phyloP scores from a whole-genome alignment of 2,113 vertebrate species.

The Pterocles gutturalis region DNA sequence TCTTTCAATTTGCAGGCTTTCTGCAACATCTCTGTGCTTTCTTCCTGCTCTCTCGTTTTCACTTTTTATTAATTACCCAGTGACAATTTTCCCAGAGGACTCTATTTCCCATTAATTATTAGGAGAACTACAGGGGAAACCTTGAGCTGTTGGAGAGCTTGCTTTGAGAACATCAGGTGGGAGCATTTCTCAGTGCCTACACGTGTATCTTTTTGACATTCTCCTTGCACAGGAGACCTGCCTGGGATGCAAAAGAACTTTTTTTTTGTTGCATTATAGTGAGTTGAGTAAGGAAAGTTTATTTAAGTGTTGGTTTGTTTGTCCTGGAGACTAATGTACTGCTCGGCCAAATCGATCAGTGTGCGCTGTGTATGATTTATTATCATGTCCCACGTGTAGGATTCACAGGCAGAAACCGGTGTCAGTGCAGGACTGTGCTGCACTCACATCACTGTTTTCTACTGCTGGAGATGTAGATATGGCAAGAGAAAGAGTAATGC shows the following conservation, averaged over 20 bases:
- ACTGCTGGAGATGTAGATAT: neutral
- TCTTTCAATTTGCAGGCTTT: conserved; percentile 46
- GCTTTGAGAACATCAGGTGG: conserved; percentile 13
- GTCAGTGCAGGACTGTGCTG: neutral
- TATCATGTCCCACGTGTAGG: neutral
- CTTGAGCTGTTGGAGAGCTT: neutral
- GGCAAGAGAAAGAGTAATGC: neutral
- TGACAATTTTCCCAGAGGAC: conserved; percentile 50
- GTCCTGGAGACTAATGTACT: conserved; percentile 19
- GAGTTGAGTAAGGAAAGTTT: conserved; percentile 11
- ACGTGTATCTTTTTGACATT: conserved; percentile 19
- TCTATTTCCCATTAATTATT: conserved; percentile 48
- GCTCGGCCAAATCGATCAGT: neutral
- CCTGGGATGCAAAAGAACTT: neutral
- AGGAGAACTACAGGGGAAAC: neutral
- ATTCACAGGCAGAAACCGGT: neutral
- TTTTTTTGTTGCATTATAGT: neutral
- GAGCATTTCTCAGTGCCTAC: neutral
- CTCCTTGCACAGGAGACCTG: conserved; percentile 5
- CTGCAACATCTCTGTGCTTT: neutral
- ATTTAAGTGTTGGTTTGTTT: conserved; percentile 14
- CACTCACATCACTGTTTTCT: neutral
- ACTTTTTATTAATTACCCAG: conserved; percentile 61
- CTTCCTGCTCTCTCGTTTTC: neutral
- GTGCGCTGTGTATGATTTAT: conserved; percentile 21